phyloP scores from a whole-genome alignment of 2,797 vertebrate species.

The Amniataba percoides region DNA sequence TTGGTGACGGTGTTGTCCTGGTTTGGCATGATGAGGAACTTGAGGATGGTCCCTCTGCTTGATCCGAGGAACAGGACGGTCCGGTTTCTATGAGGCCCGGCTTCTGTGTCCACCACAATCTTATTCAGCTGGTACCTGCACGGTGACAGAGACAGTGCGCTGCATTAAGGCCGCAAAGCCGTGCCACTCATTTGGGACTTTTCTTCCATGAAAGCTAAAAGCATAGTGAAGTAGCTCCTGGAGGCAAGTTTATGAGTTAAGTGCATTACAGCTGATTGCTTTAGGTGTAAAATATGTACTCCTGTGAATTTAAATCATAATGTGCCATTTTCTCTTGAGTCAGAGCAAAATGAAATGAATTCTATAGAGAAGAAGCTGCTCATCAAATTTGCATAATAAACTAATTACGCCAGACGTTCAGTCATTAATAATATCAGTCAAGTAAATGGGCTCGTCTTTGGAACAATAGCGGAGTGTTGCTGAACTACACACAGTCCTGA shows the following conservation, averaged over 20 bases:
- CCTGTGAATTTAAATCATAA: slow-evolving; percentile 55
- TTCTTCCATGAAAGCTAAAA: slow-evolving; percentile 45
- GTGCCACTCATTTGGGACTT: slow-evolving; percentile 14
- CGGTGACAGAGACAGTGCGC: slow-evolving; percentile 24
- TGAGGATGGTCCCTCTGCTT: slow-evolving; percentile 92
- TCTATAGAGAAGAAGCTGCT: slow-evolving; percentile 61
- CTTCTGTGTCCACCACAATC: slow-evolving; percentile 92
- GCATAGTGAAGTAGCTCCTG: slow-evolving; percentile 22
- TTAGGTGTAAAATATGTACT: slow-evolving; percentile 53
- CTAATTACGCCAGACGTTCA: slow-evolving; percentile 66
- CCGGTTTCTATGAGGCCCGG: slow-evolving; percentile 91
- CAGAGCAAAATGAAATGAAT: slow-evolving; percentile 60
- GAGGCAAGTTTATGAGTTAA: slow-evolving; percentile 50
- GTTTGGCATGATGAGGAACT: slow-evolving; percentile 93
- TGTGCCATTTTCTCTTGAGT: slow-evolving; percentile 57
- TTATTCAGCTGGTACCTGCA: slow-evolving; percentile 93
- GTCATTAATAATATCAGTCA: slow-evolving; percentile 80
- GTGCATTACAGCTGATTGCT: slow-evolving; percentile 52
- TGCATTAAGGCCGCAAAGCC: slow-evolving; percentile 10
- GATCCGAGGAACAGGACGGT: slow-evolving; percentile 95
- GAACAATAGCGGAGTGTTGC: slow-evolving; percentile 65
- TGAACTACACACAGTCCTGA: slow-evolving; percentile 50
- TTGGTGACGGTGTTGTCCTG: slow-evolving; percentile 80
- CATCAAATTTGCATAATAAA: slow-evolving; percentile 77
- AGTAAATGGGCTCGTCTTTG: slow-evolving; percentile 67